Evolutionary conservation across 2,113 vertebrate species (phyloP).

Genomic region (Eidolon helvum): DNA sequence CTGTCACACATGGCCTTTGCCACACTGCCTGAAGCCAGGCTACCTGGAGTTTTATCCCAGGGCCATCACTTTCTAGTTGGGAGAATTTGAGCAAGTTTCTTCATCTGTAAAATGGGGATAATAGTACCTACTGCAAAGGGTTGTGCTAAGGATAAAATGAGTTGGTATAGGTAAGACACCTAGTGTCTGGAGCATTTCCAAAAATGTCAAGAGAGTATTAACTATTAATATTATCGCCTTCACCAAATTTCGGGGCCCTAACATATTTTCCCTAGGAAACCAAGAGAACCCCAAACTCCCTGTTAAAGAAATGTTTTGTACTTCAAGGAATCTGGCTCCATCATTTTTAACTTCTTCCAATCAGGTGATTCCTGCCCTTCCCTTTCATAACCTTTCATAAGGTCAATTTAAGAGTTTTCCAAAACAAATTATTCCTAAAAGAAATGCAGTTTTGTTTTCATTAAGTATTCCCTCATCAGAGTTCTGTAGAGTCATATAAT

Average conservation of each 20-base stretch:
- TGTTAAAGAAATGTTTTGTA: neutral
- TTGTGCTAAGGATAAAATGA: neutral
- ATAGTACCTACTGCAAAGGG: neutral
- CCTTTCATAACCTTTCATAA: neutral
- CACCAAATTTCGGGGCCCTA: neutral
- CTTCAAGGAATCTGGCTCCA: neutral
- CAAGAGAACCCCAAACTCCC: neutral
- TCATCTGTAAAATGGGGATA: neutral
- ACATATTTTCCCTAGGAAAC: neutral
- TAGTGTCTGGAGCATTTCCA: neutral
- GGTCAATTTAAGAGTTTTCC: neutral
- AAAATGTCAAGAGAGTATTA: neutral
- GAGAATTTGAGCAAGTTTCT: neutral
- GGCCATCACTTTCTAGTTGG: neutral
- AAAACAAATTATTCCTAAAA: neutral
- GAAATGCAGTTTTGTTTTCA: neutral
- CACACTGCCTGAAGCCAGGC: neutral
- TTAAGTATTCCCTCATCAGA: neutral
- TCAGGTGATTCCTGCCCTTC: neutral
- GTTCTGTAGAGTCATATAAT: neutral
- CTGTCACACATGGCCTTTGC: neutral
- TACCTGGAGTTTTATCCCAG: neutral
- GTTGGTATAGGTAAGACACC: neutral
- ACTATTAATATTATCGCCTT: neutral
- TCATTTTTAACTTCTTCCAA: neutral